Evolutionary conservation across 53 echinoderm and acorn worm species (phyloP).

Genomic region (Apostichopus leukothele): DNA sequence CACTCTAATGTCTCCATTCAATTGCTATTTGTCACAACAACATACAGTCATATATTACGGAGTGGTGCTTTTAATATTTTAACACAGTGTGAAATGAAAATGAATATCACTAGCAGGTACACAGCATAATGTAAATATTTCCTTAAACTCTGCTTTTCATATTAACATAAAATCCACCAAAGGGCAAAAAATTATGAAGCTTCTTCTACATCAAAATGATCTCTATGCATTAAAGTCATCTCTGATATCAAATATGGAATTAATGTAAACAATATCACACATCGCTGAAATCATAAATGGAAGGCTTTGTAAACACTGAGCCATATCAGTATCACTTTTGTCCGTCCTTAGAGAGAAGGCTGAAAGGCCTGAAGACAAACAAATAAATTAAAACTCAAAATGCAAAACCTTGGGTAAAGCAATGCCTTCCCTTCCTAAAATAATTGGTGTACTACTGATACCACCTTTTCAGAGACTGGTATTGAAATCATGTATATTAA

Average conservation of each 20-base stretch:
- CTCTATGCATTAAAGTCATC: conserved; percentile 10
- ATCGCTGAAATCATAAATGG: conserved; percentile 6
- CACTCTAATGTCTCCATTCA: no score
- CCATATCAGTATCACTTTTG: not conserved
- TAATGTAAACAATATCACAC: conserved; percentile 18
- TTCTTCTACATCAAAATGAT: not conserved
- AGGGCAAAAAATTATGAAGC: not conserved
- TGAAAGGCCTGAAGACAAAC: not conserved
- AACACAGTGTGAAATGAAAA: no score
- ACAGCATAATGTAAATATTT: not conserved
- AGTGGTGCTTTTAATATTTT: no score
- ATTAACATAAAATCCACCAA: conserved; percentile 10
- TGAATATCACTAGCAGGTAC: no score
- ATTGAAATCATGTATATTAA: not conserved
- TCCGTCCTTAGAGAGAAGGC: not conserved
- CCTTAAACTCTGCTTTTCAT: not conserved
- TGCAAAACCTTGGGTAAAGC: not conserved
- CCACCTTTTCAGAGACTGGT: not conserved
- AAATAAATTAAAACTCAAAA: not conserved
- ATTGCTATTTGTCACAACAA: no score
- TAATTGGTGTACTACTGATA: not conserved
- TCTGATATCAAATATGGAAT: conserved; percentile 10
- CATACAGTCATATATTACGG: no score
- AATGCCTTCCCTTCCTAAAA: not conserved
- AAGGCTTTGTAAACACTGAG: conserved; percentile 4